Conservation (phyloP, 2,888 invertebrate genomes). For the Biston stratarius region DNA sequence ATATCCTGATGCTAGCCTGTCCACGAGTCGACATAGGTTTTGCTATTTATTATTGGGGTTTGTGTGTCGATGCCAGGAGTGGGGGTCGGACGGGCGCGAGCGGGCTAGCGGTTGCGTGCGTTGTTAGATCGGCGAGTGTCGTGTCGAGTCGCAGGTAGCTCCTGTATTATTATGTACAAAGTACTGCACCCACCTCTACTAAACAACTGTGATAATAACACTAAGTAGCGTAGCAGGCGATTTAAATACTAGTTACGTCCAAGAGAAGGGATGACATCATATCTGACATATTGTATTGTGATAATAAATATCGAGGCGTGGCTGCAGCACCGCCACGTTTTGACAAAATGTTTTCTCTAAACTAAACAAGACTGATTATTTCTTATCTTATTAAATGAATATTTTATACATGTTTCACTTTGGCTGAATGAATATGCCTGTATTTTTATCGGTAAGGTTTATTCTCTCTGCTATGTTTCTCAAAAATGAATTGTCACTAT, state of each 20-base stretch:
- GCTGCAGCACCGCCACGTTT: conserved; percentile 61
- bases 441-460: conserved; percentile 83
- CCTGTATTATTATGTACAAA: conserved; percentile 85
- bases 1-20: conserved; percentile 70
- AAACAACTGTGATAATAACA: conserved; percentile 87
- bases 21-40: conserved; percentile 52
- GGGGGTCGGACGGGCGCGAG: conserved; percentile 47
- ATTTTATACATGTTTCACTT: conserved; percentile 85
- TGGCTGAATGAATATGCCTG: conserved; percentile 85
- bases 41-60: conserved; percentile 55
- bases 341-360: conserved; percentile 85
- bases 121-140: conserved; percentile 70
- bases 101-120: conserved; percentile 67
- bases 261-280: conserved; percentile 87
- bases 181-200: conserved; percentile 87
- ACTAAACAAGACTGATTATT: conserved; percentile 88
- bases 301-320: conserved; percentile 78
- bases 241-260: conserved; percentile 86
- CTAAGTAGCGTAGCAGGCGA: conserved; percentile 87
- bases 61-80: background rate
- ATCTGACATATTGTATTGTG: conserved; percentile 87
- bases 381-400: conserved; percentile 86
- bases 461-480: conserved; percentile 75
- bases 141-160: conserved; percentile 78
- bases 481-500: conserved; percentile 80